Conservation (phyloP, 2,113 vertebrate genomes). For the Mus musculus region DNA sequence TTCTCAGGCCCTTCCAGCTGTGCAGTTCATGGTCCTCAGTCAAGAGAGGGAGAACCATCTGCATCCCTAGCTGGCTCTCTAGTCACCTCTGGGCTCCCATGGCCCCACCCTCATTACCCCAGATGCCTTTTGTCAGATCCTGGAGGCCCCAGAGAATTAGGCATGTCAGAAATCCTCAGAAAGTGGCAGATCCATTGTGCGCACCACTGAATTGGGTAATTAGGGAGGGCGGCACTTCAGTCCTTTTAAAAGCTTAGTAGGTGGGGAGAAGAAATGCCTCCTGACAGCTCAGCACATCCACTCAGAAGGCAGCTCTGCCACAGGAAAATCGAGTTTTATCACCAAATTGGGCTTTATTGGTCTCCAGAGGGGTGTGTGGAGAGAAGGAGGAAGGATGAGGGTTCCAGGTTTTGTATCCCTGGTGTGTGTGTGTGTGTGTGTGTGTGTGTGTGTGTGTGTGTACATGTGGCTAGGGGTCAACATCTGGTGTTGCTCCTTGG, state of each 20-base stretch:
- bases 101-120: slow-evolving; percentile 35
- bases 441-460: too few species aligned
- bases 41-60: background rate
- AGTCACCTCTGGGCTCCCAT: background rate
- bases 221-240: slow-evolving; percentile 77
- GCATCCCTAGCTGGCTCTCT: background rate
- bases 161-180: slow-evolving; percentile 72
- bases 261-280: slow-evolving; percentile 56
- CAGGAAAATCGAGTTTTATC: background rate
- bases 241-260: slow-evolving; percentile 72
- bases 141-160: slow-evolving; percentile 59
- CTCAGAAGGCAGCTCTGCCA: background rate
- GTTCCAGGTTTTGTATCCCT: background rate
- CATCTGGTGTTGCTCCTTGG: background rate
- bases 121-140: slow-evolving; percentile 63
- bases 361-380: background rate
- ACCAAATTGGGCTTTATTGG: background rate
- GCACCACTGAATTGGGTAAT: slow-evolving; percentile 78
- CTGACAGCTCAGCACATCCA: slow-evolving; percentile 65
- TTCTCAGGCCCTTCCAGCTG: background rate
- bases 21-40: background rate
- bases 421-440: background rate
- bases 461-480: background rate
- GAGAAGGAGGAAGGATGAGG: background rate
- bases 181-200: slow-evolving; percentile 80